These are phyloP conservation scores for Erythrocercus mccallii DNA, from an alignment of 2,113 vertebrate species.

Conservation along the genomic window DNA sequence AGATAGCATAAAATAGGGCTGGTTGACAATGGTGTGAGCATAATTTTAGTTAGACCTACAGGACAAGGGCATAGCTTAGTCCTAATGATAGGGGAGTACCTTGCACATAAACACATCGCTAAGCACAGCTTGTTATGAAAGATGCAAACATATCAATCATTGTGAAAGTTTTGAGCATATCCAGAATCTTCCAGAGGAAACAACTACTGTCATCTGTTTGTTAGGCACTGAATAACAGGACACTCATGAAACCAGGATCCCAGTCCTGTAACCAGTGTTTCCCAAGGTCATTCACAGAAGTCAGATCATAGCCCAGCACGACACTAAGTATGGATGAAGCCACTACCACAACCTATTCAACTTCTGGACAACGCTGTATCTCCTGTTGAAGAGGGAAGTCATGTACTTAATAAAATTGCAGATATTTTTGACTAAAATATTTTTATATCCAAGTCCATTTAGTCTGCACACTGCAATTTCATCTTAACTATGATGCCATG, in stretches of 20 bases:
- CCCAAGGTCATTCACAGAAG: background rate
- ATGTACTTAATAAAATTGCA: background rate
- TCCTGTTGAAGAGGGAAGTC: background rate
- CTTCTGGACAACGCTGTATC: fast-evolving
- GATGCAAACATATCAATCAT: background rate
- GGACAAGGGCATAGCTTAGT: background rate
- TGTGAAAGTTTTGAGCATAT: fast-evolving
- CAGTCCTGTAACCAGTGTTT: background rate
- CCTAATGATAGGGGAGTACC: background rate
- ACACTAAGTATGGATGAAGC: background rate
- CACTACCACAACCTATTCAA: background rate
- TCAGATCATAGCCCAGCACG: background rate
- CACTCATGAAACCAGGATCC: background rate
- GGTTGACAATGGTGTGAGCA: background rate
- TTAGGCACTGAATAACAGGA: background rate
- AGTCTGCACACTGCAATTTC: background rate
- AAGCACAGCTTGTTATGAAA: background rate
- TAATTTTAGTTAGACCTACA: background rate
- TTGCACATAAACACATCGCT: background rate
- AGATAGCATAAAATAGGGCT: background rate
- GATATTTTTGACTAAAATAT: background rate
- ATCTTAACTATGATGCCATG: background rate
- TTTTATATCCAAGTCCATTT: background rate
- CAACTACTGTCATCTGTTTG: too few relatives aligned
- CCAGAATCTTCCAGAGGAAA: background rate